phyloP scores from a whole-genome alignment of 1,140 invertebrate genomes.

The Kradibia gibbosae region DNA sequence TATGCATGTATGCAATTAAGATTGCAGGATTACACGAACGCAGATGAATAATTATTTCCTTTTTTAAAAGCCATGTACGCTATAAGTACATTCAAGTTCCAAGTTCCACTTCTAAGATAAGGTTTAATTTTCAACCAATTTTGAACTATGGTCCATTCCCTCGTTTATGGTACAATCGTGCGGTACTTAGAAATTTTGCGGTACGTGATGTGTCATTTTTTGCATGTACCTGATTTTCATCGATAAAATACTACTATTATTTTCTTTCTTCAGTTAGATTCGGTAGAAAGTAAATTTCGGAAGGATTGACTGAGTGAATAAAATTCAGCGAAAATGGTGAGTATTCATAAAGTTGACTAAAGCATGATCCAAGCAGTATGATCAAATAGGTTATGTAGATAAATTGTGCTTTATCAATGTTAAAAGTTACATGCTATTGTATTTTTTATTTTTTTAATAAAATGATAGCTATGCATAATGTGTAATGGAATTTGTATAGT shows the following conservation, averaged over 20 bases:
- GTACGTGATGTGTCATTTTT: constrained; percentile 47
- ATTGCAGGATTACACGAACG: no score
- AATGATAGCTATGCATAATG: no score
- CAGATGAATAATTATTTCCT: no score
- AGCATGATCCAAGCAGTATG: not conserved
- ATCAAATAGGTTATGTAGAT: constrained; percentile 36
- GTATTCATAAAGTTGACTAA: not conserved
- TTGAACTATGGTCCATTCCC: no score
- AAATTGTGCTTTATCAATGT: not conserved
- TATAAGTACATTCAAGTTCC: no score
- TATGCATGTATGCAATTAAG: no score
- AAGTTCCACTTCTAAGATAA: no score
- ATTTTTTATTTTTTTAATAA: no score
- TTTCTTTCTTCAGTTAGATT: not conserved
- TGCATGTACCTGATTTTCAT: constrained; percentile 31
- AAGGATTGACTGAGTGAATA: not conserved
- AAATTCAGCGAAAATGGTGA: constrained; percentile 38
- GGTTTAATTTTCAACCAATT: no score
- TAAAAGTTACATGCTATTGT: not conserved
- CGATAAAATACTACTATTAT: constrained; percentile 16
- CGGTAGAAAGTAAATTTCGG: not conserved
- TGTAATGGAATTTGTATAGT: no score
- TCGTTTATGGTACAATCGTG: no score
- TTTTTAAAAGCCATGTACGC: no score
- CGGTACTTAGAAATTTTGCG: constrained; percentile 1